phyloP scores from a whole-genome alignment of 2,888 invertebrate genomes.

The Mythimna albipuncta region DNA sequence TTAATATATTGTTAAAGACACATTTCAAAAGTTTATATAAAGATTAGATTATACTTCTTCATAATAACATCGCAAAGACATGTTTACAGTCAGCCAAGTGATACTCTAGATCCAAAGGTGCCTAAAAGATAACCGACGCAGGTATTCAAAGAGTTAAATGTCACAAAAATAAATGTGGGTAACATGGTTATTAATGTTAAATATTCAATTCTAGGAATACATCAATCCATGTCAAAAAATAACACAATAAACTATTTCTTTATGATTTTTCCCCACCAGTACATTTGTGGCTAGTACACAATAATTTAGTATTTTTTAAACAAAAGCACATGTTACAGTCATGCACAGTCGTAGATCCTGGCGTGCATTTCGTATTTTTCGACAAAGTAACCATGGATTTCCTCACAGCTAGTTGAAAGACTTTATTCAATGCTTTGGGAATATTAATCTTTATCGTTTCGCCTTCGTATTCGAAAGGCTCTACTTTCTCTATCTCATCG shows the following conservation, averaged over 20 bases:
- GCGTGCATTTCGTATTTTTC: conserved; percentile 66
- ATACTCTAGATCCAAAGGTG: neutral
- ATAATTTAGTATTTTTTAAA: conserved; percentile 76
- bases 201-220: neutral
- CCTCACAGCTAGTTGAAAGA: conserved; percentile 71
- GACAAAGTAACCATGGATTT: conserved; percentile 76
- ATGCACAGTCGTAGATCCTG: conserved; percentile 65
- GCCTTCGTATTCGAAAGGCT: conserved; percentile 30
- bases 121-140: neutral
- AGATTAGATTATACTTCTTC: too few relatives aligned
- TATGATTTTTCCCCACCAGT: conserved; percentile 11
- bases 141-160: neutral
- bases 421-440: conserved; percentile 69
- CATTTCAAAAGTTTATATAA: too few relatives aligned
- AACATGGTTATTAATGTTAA: neutral
- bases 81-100: neutral
- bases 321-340: conserved; percentile 81
- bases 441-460: conserved; percentile 63
- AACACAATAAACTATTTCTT: conserved; percentile 23
- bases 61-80: neutral
- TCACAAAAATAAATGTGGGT: neutral
- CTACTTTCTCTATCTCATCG: too few relatives aligned
- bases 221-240: neutral
- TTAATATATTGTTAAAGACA: too few relatives aligned
- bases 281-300: conserved; percentile 78